Conservation (phyloP, 1,140 invertebrate genomes). For the Panagrolaimus sp. region DNA sequence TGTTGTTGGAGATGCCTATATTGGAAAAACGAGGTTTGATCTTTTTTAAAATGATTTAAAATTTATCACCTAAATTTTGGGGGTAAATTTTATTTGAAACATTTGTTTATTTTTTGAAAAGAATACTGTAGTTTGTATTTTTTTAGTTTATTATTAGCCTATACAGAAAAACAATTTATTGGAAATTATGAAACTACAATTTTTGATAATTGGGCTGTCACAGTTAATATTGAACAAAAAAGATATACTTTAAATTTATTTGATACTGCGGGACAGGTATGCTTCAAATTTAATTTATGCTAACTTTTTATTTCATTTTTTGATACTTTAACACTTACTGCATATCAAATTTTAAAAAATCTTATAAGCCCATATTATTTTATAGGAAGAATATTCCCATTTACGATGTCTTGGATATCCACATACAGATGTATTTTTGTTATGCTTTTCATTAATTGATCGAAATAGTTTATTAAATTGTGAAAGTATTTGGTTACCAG, state of each 20-base stretch:
- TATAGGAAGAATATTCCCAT: slow-evolving; percentile 10
- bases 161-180: slow-evolving; percentile 20
- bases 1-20: slow-evolving; percentile 26
- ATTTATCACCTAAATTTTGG: too few species aligned
- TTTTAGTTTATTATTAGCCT: slow-evolving; percentile 26
- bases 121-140: too few species aligned
- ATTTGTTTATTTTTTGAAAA: too few species aligned
- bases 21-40: slow-evolving; percentile 24
- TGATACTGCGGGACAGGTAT: slow-evolving; percentile 19
- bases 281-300: too few species aligned
- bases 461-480: background rate
- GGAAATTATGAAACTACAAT: slow-evolving; percentile 26
- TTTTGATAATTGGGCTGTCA: slow-evolving; percentile 19
- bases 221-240: slow-evolving; percentile 7
- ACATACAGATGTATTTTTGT: slow-evolving; percentile 23
- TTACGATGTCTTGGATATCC: slow-evolving; percentile 18
- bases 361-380: too few species aligned
- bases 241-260: slow-evolving; percentile 22
- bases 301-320: too few species aligned
- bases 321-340: too few species aligned
- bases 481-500: slow-evolving; percentile 21
- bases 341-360: too few species aligned
- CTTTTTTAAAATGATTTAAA: background rate
- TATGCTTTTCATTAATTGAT: slow-evolving; percentile 30
- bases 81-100: too few species aligned